These are phyloP conservation scores for Lepisosteus osseus DNA, from an alignment of 2,113 vertebrate species.

Conservation along the genomic window DNA sequence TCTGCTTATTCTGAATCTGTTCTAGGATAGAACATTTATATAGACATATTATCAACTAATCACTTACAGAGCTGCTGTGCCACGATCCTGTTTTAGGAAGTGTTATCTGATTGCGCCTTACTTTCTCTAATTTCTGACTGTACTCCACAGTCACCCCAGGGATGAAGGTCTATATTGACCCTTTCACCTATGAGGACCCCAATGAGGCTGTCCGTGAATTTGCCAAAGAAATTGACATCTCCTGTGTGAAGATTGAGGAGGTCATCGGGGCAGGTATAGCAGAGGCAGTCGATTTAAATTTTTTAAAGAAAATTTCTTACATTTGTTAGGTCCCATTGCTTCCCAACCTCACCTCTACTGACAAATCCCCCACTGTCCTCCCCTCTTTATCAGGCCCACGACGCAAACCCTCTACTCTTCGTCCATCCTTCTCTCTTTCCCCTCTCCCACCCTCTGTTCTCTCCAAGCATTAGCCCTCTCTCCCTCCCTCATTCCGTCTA, in stretches of 20 bases:
- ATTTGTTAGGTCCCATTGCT: conserved; percentile 56
- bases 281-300: conserved; percentile 21
- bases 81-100: too few species aligned
- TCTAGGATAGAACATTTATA: too few species aligned
- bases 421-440: conserved; percentile 15
- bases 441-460: conserved; percentile 30
- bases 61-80: too few species aligned
- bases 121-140: too few species aligned
- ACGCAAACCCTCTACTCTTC: conserved; percentile 40
- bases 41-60: too few species aligned
- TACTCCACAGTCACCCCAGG: conserved; percentile 81
- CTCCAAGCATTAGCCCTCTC: conserved; percentile 15
- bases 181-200: conserved; percentile 96
- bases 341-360: conserved; percentile 65
- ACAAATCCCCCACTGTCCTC: conserved; percentile 57
- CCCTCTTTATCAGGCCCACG: conserved; percentile 50
- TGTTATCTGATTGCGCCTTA: too few species aligned
- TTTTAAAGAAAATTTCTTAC: conserved; percentile 38
- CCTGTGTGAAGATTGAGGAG: conserved; percentile 98
- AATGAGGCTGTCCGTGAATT: conserved; percentile 97
- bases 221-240: conserved; percentile 96
- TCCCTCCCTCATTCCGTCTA: conserved; percentile 42
- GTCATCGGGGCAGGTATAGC: conserved; percentile 97
- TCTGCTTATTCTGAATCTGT: not conserved
- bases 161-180: conserved; percentile 97